A percentile compares a stretch with the other conserved stretches of the same genome.
These are phyloP conservation scores for Indicator maculatus DNA, from an alignment of 2,113 vertebrate genomes.

Conservation along the genomic window DNA sequence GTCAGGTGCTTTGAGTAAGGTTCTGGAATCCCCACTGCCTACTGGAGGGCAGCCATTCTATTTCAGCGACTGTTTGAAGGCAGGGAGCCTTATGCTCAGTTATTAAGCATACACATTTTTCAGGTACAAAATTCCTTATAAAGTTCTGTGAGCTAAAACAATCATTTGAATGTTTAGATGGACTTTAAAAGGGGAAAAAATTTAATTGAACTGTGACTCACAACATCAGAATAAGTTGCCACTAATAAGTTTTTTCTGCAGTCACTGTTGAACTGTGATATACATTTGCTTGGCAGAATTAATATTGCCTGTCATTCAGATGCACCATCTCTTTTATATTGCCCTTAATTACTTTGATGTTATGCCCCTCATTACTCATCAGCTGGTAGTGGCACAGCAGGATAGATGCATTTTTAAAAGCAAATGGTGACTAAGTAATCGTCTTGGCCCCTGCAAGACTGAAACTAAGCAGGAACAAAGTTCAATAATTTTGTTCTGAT, in stretches of 20 bases:
- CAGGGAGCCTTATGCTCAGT: background rate
- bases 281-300: background rate
- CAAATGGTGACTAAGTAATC: background rate
- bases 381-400: background rate
- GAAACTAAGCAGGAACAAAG: background rate
- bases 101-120: background rate
- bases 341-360: background rate
- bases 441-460: background rate
- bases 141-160: background rate
- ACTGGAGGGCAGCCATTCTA: rapidly evolving
- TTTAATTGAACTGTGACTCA: background rate
- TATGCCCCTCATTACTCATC: background rate
- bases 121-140: background rate
- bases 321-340: background rate
- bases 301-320: background rate
- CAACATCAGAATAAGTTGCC: background rate
- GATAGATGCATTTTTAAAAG: background rate
- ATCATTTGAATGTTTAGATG: background rate
- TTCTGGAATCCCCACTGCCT: rapidly evolving
- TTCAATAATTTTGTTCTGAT: slow-evolving; percentile 16
- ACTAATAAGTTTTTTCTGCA: background rate
- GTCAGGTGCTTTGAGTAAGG: rapidly evolving
- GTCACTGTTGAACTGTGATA: background rate
- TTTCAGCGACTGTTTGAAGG: background rate
- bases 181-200: background rate